These are phyloP conservation scores for Muscidifurax raptorellus DNA, from an alignment of 1,140 invertebrate species.

Conservation along the genomic window DNA sequence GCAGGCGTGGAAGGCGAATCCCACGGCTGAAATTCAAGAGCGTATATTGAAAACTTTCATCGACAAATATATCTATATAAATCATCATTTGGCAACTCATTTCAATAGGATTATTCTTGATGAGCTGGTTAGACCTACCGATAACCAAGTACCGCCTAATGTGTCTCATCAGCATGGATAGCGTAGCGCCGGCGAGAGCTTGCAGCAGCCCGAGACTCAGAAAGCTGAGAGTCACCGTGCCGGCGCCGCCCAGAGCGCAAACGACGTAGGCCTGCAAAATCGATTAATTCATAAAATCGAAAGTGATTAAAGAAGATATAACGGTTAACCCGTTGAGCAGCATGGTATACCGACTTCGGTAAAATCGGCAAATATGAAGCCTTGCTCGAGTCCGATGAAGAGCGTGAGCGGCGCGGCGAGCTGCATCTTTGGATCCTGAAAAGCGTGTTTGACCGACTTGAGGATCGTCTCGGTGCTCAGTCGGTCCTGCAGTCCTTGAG, in stretches of 20 bases:
- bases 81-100: not conserved
- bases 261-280: constrained; percentile 77
- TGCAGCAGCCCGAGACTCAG: constrained; percentile 80
- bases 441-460: constrained; percentile 69
- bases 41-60: no score
- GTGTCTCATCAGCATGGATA: constrained; percentile 82
- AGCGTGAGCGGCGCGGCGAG: constrained; percentile 80
- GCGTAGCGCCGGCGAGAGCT: constrained; percentile 80
- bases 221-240: constrained; percentile 79
- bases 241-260: constrained; percentile 80
- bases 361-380: constrained; percentile 84
- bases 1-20: constrained; percentile 82
- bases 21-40: constrained; percentile 76
- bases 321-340: not conserved
- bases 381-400: constrained; percentile 84
- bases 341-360: constrained; percentile 77
- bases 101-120: no score
- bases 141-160: constrained; percentile 80
- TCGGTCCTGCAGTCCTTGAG: constrained; percentile 64
- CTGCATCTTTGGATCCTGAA: constrained; percentile 76
- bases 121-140: constrained; percentile 70
- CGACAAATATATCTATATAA: no score
- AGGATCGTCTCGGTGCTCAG: constrained; percentile 59
- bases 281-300: not conserved
- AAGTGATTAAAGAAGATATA: no score